These are phyloP conservation scores for Chelonoidis abingdonii DNA, from an alignment of 2,113 vertebrate genomes.

Conservation along the genomic window DNA sequence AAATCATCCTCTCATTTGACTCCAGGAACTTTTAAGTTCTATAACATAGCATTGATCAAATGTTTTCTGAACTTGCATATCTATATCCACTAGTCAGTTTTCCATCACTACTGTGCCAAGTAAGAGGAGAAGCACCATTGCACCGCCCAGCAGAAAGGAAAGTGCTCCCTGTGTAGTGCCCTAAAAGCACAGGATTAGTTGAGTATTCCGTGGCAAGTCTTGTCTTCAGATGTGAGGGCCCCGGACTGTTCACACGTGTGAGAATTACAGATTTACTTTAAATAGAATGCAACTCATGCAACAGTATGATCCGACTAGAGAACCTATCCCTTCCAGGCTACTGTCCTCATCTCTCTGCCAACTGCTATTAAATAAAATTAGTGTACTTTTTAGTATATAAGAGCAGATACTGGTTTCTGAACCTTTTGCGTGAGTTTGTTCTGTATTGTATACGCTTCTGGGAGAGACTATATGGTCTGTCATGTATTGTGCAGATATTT, in stretches of 20 bases:
- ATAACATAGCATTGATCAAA: neutral
- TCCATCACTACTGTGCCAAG: neutral
- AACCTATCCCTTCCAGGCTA: neutral
- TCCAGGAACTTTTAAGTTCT: neutral
- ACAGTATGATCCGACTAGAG: neutral
- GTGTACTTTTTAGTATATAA: neutral
- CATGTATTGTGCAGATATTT: neutral
- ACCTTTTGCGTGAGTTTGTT: neutral
- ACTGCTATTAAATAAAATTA: slow-evolving; percentile 32
- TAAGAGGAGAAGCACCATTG: neutral
- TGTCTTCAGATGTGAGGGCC: rapidly evolving
- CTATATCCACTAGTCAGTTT: neutral
- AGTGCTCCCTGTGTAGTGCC: neutral
- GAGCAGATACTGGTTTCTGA: slow-evolving; percentile 38
- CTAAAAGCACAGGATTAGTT: neutral
- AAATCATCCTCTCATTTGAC: neutral
- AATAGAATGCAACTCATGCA: neutral
- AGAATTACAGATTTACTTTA: neutral
- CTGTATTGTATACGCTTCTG: slow-evolving; percentile 26
- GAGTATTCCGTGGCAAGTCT: neutral
- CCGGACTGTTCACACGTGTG: neutral
- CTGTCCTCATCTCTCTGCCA: slow-evolving; percentile 9
- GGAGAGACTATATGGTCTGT: neutral
- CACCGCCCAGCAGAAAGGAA: neutral
- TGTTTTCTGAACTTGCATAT: neutral